Percentiles rank a stretch among this genome's conserved stretches.
phyloP scores from a whole-genome alignment of 1,140 invertebrate species.

The Dreissena polymorpha region DNA sequence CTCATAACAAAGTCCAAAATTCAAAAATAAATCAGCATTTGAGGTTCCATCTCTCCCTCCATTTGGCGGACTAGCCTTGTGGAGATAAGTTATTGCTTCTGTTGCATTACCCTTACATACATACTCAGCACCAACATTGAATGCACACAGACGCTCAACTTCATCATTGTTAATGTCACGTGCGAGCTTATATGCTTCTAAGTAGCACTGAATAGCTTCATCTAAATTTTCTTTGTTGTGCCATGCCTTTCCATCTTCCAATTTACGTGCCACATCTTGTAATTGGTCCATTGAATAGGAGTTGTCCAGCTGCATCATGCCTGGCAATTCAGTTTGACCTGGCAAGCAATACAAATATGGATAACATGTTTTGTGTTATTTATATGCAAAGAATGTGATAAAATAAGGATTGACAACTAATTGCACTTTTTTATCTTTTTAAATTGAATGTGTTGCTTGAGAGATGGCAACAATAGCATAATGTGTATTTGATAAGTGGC shows the following conservation, averaged over 20 bases:
- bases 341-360: too few relatives aligned
- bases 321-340: too few relatives aligned
- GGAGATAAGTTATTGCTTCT: conserved; percentile 58
- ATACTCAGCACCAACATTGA: conserved; percentile 69
- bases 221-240: conserved; percentile 13
- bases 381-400: too few relatives aligned
- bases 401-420: too few relatives aligned
- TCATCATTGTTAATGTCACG: conserved; percentile 60
- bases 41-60: conserved; percentile 53
- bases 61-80: conserved; percentile 58
- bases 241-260: background rate
- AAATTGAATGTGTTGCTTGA: too few relatives aligned
- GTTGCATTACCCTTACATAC: conserved; percentile 56
- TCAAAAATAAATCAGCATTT: conserved; percentile 69
- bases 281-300: too few relatives aligned
- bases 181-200: conserved; percentile 58
- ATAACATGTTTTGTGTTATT: too few relatives aligned
- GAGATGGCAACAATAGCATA: too few relatives aligned
- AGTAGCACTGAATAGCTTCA: conserved; percentile 42
- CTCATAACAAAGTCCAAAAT: conserved; percentile 68
- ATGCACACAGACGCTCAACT: conserved; percentile 65
- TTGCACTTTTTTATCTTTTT: too few relatives aligned
- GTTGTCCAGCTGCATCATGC: too few relatives aligned
- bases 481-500: too few relatives aligned
- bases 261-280: too few relatives aligned